phyloP scores from a whole-genome alignment of 2,888 invertebrate species.

The Pristionchus fissidentatus region DNA sequence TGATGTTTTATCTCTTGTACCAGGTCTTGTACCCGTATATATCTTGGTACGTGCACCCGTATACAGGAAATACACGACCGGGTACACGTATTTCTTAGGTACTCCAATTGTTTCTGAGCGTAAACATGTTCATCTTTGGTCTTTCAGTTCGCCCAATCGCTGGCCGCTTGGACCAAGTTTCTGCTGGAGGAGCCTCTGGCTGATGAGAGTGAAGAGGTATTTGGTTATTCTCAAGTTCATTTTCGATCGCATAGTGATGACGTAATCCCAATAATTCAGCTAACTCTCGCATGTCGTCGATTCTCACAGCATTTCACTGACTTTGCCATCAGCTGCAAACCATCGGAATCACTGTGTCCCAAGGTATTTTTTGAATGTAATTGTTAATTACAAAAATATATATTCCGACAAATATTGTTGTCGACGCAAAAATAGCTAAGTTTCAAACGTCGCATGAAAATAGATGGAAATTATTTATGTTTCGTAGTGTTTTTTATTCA shows the following conservation, averaged over 20 bases:
- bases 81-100: too few species aligned
- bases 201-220: slow-evolving; percentile 59
- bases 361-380: background rate
- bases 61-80: too few species aligned
- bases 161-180: slow-evolving; percentile 59
- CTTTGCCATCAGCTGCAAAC: slow-evolving; percentile 62
- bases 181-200: slow-evolving; percentile 56
- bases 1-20: too few species aligned
- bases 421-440: too few species aligned
- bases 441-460: background rate
- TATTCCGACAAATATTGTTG: too few species aligned
- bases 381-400: too few species aligned
- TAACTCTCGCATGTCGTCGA: slow-evolving; percentile 37
- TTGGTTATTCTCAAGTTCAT: background rate
- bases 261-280: background rate
- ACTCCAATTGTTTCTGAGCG: too few species aligned
- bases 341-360: slow-evolving; percentile 51
- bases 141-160: slow-evolving; percentile 42
- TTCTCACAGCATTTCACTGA: slow-evolving; percentile 64
- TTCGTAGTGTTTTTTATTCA: background rate
- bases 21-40: too few species aligned
- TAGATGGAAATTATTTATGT: background rate
- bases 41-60: too few species aligned
- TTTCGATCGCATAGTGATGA: background rate
- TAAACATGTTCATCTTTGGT: background rate